These are phyloP conservation scores for Ditula angustiorana DNA, from an alignment of 2,888 invertebrate species.

Conservation along the genomic window DNA sequence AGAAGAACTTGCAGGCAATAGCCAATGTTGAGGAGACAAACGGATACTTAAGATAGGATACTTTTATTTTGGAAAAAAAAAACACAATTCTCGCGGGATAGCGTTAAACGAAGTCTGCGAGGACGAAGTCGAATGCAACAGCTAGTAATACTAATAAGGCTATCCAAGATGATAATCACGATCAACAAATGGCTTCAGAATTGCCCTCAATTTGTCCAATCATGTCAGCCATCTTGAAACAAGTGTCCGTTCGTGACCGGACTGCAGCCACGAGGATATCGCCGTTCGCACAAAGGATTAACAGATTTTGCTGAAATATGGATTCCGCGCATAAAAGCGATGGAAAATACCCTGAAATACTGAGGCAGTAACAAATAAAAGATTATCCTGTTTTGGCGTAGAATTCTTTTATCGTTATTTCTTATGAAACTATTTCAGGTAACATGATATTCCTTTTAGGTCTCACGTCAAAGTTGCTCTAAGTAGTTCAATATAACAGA, in stretches of 20 bases:
- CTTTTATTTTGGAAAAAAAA: too few relatives aligned
- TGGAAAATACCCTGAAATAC: background rate
- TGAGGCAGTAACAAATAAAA: background rate
- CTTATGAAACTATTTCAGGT: background rate
- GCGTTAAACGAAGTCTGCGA: too few relatives aligned
- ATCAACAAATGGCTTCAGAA: background rate
- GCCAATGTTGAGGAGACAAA: too few relatives aligned
- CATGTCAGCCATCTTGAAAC: background rate
- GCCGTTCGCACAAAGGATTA: background rate
- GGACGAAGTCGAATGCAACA: too few relatives aligned
- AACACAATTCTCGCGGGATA: too few relatives aligned
- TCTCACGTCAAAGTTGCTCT: too few relatives aligned
- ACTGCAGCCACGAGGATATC: background rate
- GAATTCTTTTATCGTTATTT: background rate
- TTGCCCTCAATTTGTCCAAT: background rate
- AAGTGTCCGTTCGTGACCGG: constrained; percentile 7
- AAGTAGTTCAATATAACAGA: too few relatives aligned
- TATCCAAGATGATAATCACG: background rate
- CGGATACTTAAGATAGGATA: too few relatives aligned
- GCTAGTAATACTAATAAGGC: background rate
- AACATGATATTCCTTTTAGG: too few relatives aligned
- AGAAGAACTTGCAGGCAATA: too few relatives aligned
- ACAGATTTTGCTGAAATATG: background rate
- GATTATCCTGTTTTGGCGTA: background rate
- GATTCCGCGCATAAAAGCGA: background rate